phyloP scores from a whole-genome alignment of 2,888 invertebrate genomes.

The Anodontia alba region DNA sequence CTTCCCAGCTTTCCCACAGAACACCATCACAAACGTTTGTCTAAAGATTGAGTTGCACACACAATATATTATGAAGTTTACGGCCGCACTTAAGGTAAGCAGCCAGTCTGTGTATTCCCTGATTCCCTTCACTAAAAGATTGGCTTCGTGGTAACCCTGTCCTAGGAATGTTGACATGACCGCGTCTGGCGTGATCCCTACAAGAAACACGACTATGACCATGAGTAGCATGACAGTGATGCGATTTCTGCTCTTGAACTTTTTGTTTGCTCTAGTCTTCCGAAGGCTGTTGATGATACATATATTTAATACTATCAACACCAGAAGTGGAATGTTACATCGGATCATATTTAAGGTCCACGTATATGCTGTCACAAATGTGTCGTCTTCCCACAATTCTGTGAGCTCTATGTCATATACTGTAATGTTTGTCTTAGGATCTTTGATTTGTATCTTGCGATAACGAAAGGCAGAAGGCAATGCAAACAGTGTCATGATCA shows the following conservation, averaged over 20 bases:
- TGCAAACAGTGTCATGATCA: conserved; percentile 69
- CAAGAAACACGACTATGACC: conserved; percentile 80
- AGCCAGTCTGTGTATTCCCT: conserved; percentile 80
- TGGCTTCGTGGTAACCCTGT: conserved; percentile 78
- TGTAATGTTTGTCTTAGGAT: conserved; percentile 47
- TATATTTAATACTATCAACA: conserved; percentile 71
- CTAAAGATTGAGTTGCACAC: conserved; percentile 78
- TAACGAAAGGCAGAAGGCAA: conserved; percentile 75
- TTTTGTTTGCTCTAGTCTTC: conserved; percentile 61
- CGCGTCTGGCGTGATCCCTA: conserved; percentile 80
- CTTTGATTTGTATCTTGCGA: conserved; percentile 49
- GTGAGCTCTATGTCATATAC: conserved; percentile 59
- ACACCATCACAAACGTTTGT: conserved; percentile 66
- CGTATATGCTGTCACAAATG: conserved; percentile 65
- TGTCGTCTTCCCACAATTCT: conserved; percentile 63
- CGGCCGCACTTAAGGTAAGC: conserved; percentile 77
- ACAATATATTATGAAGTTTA: conserved; percentile 79
- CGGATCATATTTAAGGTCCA: conserved; percentile 74
- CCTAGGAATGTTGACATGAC: conserved; percentile 79
- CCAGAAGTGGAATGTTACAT: conserved; percentile 74
- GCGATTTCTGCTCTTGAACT: conserved; percentile 61
- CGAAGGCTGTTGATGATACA: conserved; percentile 73
- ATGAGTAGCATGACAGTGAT: conserved; percentile 81
- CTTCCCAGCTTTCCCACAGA: conserved; percentile 34
- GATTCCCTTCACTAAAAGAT: conserved; percentile 73